phyloP scores from a whole-genome alignment of 2,797 vertebrate species.

The Enteromius trimaculatus region DNA sequence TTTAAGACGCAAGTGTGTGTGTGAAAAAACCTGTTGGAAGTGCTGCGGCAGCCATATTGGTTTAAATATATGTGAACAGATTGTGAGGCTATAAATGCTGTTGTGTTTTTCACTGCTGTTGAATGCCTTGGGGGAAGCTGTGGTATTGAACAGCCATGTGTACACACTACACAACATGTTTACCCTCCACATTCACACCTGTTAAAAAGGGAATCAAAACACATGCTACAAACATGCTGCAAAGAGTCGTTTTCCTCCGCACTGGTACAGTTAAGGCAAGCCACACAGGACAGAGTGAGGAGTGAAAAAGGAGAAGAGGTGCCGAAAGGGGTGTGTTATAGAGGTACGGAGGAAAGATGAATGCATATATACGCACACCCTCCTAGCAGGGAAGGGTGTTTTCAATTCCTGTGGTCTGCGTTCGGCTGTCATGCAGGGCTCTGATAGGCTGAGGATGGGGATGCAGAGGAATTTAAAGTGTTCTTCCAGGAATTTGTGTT shows the following conservation, averaged over 20 bases:
- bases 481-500: conserved; percentile 72
- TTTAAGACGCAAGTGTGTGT: not conserved
- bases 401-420: conserved; percentile 68
- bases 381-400: conserved; percentile 58
- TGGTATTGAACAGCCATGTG: conserved; percentile 64
- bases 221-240: conserved; percentile 62
- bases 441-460: conserved; percentile 65
- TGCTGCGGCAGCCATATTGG: not conserved
- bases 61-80: conserved; percentile 34
- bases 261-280: conserved; percentile 24
- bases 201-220: conserved; percentile 66
- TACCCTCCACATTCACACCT: conserved; percentile 71
- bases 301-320: conserved; percentile 40
- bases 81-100: conserved; percentile 1
- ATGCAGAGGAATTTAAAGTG: conserved; percentile 66
- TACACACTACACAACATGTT: conserved; percentile 69
- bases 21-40: conserved; percentile 14
- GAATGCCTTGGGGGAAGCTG: conserved; percentile 68
- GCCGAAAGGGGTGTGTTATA: conserved; percentile 41
- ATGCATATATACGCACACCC: conserved; percentile 51
- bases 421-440: conserved; percentile 57
- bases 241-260: conserved; percentile 12
- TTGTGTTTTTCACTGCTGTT: conserved; percentile 67
- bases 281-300: conserved; percentile 34
- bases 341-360: conserved; percentile 48